A percentile compares a stretch with the other conserved stretches of the same genome.
Evolutionary conservation across 2,113 vertebrate genomes (phyloP).

Genomic region (Triplophysa rosa): DNA sequence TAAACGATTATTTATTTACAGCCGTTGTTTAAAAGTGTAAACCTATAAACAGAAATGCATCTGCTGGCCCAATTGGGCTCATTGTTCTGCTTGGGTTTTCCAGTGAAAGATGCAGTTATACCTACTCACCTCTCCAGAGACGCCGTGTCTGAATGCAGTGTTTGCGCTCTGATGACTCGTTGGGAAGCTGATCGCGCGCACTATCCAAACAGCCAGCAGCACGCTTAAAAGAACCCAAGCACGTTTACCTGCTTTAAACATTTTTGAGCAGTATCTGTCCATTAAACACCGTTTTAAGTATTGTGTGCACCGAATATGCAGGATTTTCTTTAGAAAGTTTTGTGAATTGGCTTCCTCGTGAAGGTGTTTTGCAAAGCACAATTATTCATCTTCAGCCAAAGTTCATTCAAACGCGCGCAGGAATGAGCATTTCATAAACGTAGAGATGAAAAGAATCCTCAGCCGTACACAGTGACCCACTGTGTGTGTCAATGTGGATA

Average conservation of each 20-base stretch:
- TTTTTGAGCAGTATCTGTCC: slow-evolving; percentile 54
- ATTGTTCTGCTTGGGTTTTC: background rate
- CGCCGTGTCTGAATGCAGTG: slow-evolving; percentile 65
- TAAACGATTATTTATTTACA: no score
- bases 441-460: background rate
- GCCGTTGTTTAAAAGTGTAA: no score
- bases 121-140: slow-evolving; percentile 69
- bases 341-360: background rate
- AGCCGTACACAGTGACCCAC: background rate
- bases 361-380: background rate
- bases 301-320: background rate
- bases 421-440: background rate
- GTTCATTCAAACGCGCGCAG: background rate
- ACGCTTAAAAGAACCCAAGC: slow-evolving; percentile 68
- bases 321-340: background rate
- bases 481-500: background rate
- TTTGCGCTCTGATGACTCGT: slow-evolving; percentile 62
- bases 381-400: slow-evolving; percentile 11
- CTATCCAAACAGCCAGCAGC: slow-evolving; percentile 66
- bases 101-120: background rate
- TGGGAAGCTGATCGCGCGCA: slow-evolving; percentile 72
- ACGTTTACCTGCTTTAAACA: slow-evolving; percentile 68
- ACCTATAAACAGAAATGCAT: no score
- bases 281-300: background rate
- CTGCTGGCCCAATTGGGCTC: no score